A percentile compares a stretch with the other conserved stretches of the same genome.
Conservation (phyloP, 2,113 vertebrate genomes). For the Poeciliopsis prolifica region DNA sequence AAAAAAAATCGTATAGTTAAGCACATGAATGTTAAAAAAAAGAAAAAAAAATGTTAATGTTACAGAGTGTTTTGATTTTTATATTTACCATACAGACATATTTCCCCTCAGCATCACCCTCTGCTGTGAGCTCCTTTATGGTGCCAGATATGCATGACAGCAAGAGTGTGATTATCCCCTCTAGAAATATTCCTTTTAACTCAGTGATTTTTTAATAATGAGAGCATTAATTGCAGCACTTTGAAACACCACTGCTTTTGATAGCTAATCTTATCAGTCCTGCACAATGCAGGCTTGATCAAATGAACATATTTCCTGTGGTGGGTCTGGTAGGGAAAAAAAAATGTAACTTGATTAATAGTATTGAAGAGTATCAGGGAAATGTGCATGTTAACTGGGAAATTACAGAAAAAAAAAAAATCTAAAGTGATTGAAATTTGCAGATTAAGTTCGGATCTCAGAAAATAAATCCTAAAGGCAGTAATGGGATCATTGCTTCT, state of each 20-base stretch:
- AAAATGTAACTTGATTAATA: constrained; percentile 37
- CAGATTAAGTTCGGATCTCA: constrained; percentile 27
- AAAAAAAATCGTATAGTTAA: background rate
- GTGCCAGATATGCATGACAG: constrained; percentile 57
- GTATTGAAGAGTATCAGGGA: constrained; percentile 13
- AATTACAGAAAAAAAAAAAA: constrained; percentile 11
- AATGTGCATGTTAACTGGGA: constrained; percentile 32
- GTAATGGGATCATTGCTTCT: constrained; percentile 14
- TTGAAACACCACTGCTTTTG: constrained; percentile 70
- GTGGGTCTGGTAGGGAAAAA: constrained; percentile 44
- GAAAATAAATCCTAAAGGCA: background rate
- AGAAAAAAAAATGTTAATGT: constrained; percentile 5
- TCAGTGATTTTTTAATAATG: constrained; percentile 60
- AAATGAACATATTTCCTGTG: constrained; percentile 71
- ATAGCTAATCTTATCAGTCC: constrained; percentile 76
- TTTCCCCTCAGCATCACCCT: constrained; percentile 44
- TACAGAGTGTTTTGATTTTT: constrained; percentile 21
- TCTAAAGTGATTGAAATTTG: constrained; percentile 23
- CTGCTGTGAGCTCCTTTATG: constrained; percentile 57
- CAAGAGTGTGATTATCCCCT: constrained; percentile 54
- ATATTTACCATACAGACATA: constrained; percentile 6
- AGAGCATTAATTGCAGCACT: constrained; percentile 64
- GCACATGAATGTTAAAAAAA: background rate
- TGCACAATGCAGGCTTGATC: constrained; percentile 69
- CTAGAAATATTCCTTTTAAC: constrained; percentile 56